Conservation (phyloP, 2,797 vertebrate genomes). For the Dallia pectoralis region DNA sequence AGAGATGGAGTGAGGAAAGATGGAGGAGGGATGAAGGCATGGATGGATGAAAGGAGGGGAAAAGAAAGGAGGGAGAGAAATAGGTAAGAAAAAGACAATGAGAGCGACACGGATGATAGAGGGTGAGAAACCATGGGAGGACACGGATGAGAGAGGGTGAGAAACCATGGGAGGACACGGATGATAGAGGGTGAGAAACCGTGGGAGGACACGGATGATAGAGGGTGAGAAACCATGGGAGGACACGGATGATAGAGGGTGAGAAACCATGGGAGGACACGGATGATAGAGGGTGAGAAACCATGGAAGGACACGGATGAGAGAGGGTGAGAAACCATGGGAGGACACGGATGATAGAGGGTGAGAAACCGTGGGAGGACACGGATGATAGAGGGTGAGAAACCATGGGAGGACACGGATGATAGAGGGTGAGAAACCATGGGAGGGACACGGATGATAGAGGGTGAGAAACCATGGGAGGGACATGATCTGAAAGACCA, state of each 20-base stretch:
- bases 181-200: slow-evolving; percentile 17
- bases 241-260: not conserved
- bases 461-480: slow-evolving; percentile 1
- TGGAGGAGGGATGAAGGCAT: not conserved
- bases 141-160: slow-evolving; percentile 18
- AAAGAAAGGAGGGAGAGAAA: not conserved
- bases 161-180: slow-evolving; percentile 31
- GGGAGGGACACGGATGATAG: not conserved
- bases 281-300: not conserved
- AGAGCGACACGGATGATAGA: not conserved
- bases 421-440: not conserved
- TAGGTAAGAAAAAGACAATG: not conserved
- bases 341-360: slow-evolving; percentile 22
- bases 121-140: slow-evolving; percentile 2
- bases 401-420: not conserved
- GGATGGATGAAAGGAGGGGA: not conserved
- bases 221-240: not conserved
- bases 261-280: not conserved
- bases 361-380: slow-evolving; percentile 10
- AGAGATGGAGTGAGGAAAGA: too few relatives aligned
- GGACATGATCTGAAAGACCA: not conserved
- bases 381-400: slow-evolving; percentile 12
- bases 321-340: slow-evolving; percentile 31
- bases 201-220: slow-evolving; percentile 11
- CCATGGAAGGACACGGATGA: not conserved